Conservation (phyloP, 2,113 vertebrate genomes). For the Beaufortia kweichowensis region DNA sequence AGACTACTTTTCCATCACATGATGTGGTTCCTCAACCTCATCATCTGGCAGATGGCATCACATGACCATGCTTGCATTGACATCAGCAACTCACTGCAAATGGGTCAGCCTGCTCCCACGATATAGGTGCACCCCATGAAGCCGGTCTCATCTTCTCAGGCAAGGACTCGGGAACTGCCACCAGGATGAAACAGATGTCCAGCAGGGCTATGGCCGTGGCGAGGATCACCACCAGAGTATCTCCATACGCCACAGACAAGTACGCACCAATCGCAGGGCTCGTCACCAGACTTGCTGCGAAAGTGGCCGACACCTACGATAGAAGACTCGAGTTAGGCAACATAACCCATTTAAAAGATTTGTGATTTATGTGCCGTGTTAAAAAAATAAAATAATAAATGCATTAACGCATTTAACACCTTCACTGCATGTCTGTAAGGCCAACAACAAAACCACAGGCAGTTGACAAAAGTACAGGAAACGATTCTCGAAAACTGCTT, state of each 20-base stretch:
- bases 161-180: slow-evolving; percentile 87
- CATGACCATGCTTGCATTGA: neutral
- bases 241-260: slow-evolving; percentile 81
- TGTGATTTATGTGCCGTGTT: neutral
- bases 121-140: slow-evolving; percentile 89
- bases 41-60: neutral
- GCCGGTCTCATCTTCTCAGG: slow-evolving; percentile 91
- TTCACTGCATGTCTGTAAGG: neutral
- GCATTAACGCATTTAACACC: neutral
- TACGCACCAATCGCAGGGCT: slow-evolving; percentile 90
- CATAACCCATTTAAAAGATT: neutral
- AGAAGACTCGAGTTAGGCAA: neutral
- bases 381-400: neutral
- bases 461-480: neutral
- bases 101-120: slow-evolving; percentile 89
- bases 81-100: slow-evolving; percentile 78
- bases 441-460: neutral
- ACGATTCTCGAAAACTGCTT: too few species aligned
- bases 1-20: too few species aligned
- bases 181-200: slow-evolving; percentile 89
- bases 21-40: neutral
- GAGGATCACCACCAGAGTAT: slow-evolving; percentile 85
- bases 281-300: slow-evolving; percentile 89
- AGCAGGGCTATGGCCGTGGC: slow-evolving; percentile 86
- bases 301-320: slow-evolving; percentile 86